Conservation (phyloP, 2,113 vertebrate species). For the Lathamus discolor region DNA sequence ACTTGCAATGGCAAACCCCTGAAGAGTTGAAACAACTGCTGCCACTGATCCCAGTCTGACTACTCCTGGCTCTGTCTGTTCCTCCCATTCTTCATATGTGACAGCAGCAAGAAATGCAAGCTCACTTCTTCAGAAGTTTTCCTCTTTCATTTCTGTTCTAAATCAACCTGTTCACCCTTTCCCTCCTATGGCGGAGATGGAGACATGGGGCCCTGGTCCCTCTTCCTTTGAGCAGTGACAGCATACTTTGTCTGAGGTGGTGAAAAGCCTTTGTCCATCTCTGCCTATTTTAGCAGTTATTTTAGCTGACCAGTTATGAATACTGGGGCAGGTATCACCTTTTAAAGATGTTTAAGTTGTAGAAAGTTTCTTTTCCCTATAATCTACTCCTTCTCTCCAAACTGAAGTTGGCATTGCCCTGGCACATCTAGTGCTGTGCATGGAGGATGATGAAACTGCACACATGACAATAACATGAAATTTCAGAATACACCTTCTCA, state of each 20-base stretch:
- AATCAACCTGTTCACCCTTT: background rate
- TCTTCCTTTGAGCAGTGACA: background rate
- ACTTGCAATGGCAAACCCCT: background rate
- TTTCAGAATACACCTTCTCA: background rate
- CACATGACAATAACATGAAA: background rate
- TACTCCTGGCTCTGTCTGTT: background rate
- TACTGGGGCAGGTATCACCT: fast-evolving
- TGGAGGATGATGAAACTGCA: background rate
- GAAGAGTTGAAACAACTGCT: background rate
- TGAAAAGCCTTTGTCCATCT: background rate
- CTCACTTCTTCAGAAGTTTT: background rate
- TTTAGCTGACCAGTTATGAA: background rate
- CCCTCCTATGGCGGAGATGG: background rate
- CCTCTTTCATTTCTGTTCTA: background rate
- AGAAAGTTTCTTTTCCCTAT: background rate
- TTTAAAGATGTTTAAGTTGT: background rate
- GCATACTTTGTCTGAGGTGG: background rate
- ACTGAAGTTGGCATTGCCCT: background rate
- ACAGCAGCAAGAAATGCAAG: background rate
- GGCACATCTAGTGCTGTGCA: background rate
- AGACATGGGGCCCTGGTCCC: background rate
- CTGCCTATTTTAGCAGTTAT: background rate
- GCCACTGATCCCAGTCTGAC: background rate
- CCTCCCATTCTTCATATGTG: fast-evolving
- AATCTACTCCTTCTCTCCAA: background rate